Conservation (phyloP, 1,140 invertebrate genomes). For the Lanistes nyassanus region DNA sequence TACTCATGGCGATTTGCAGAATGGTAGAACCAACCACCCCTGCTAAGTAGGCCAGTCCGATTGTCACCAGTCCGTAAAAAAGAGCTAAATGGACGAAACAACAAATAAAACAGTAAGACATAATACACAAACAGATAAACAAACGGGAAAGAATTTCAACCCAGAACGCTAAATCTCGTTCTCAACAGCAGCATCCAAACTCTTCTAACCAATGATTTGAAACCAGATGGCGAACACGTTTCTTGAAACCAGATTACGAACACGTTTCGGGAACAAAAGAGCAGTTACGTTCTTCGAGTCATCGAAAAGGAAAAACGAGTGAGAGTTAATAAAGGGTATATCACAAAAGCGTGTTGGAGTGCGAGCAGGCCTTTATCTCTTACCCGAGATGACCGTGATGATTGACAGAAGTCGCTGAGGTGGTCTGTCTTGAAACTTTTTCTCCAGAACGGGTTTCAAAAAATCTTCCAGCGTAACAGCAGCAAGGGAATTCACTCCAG, state of each 20-base stretch:
- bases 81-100: constrained; percentile 26
- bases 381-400: constrained; percentile 9
- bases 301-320: too few relatives aligned
- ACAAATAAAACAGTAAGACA: background rate
- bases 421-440: background rate
- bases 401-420: constrained; percentile 7
- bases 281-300: too few relatives aligned
- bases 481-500: constrained; percentile 89
- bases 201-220: too few relatives aligned
- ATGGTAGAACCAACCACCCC: constrained; percentile 48
- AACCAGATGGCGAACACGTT: too few relatives aligned
- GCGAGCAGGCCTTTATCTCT: too few relatives aligned
- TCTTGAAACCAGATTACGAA: too few relatives aligned
- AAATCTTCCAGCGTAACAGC: constrained; percentile 90
- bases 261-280: too few relatives aligned
- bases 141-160: too few relatives aligned
- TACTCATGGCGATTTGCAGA: constrained; percentile 56
- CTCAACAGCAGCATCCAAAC: too few relatives aligned
- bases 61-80: constrained; percentile 51
- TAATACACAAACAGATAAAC: background rate
- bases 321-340: too few relatives aligned
- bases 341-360: too few relatives aligned
- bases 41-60: constrained; percentile 54
- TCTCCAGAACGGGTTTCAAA: constrained; percentile 57
- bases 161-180: too few relatives aligned